Percentiles rank a stretch among this genome's conserved stretches.
phyloP scores from a whole-genome alignment of 2,888 invertebrate species.

The Volucella inflata region DNA sequence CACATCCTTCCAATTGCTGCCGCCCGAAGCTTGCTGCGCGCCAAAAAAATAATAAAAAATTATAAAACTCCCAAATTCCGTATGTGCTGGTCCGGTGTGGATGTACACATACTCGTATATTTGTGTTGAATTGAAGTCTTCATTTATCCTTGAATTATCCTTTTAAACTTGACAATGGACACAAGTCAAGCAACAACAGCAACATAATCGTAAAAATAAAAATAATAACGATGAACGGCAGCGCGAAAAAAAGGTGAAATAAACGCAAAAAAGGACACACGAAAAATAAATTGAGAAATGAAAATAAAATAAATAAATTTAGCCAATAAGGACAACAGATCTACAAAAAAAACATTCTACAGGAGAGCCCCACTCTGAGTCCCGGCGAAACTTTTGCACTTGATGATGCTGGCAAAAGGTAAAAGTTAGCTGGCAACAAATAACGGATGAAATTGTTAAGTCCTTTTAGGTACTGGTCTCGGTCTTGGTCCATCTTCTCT shows the following conservation, averaged over 20 bases:
- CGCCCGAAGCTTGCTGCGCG: not conserved
- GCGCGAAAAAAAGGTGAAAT: conserved; percentile 33
- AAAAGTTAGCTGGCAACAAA: conserved; percentile 75
- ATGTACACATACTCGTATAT: too few relatives aligned
- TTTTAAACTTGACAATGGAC: conserved; percentile 73
- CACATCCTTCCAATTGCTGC: conserved; percentile 42
- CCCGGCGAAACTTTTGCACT: conserved; percentile 68
- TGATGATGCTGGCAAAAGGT: conserved; percentile 75
- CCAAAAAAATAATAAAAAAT: too few relatives aligned
- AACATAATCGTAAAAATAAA: conserved; percentile 72
- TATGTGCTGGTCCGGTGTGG: not conserved
- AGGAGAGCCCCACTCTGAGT: conserved; percentile 23
- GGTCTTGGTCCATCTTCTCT: conserved; percentile 46
- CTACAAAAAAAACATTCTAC: conserved; percentile 15
- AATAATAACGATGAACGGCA: conserved; percentile 68
- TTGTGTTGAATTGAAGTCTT: conserved; percentile 50
- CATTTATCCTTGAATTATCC: conserved; percentile 74
- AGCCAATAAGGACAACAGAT: conserved; percentile 73
- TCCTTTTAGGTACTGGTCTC: conserved; percentile 57
- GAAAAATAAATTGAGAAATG: conserved; percentile 66
- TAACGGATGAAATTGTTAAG: conserved; percentile 75
- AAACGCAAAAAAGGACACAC: conserved; percentile 27
- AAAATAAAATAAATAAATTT: conserved; percentile 75
- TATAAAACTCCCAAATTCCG: not conserved
- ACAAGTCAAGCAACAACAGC: conserved; percentile 24